Conservation (phyloP, 2,888 invertebrate genomes). For the Pterostichus niger region DNA sequence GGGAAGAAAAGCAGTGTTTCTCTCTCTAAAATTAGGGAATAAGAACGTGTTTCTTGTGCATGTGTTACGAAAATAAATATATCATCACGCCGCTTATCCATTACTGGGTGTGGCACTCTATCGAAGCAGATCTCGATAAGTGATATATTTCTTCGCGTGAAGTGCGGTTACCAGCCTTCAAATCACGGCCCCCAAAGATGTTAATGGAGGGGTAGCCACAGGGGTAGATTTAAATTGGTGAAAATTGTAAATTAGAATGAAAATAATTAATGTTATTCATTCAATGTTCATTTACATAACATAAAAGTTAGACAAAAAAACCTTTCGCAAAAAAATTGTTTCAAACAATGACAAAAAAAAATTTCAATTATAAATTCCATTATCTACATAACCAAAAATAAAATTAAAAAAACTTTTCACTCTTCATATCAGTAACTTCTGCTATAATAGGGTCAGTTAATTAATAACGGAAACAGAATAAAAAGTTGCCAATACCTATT, state of each 20-base stretch:
- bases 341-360: not conserved
- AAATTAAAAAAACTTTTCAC: not conserved
- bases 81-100: too few relatives aligned
- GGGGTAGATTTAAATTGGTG: too few relatives aligned
- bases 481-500: constrained; percentile 8
- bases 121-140: too few relatives aligned
- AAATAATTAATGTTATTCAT: not conserved
- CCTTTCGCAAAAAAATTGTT: not conserved
- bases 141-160: too few relatives aligned
- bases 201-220: too few relatives aligned
- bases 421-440: constrained; percentile 41
- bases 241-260: not conserved
- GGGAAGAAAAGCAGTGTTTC: too few relatives aligned
- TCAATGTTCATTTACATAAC: not conserved
- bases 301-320: not conserved
- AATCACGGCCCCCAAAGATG: too few relatives aligned
- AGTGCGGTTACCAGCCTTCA: too few relatives aligned
- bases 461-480: constrained; percentile 32
- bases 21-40: too few relatives aligned
- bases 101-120: too few relatives aligned
- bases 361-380: constrained; percentile 44
- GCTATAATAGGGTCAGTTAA: constrained; percentile 27
- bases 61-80: too few relatives aligned
- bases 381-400: constrained; percentile 11
- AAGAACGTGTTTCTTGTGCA: too few relatives aligned